Base-by-base conservation (phyloP, 2,888 invertebrate species). In the Platypus cylindrus region DNA sequence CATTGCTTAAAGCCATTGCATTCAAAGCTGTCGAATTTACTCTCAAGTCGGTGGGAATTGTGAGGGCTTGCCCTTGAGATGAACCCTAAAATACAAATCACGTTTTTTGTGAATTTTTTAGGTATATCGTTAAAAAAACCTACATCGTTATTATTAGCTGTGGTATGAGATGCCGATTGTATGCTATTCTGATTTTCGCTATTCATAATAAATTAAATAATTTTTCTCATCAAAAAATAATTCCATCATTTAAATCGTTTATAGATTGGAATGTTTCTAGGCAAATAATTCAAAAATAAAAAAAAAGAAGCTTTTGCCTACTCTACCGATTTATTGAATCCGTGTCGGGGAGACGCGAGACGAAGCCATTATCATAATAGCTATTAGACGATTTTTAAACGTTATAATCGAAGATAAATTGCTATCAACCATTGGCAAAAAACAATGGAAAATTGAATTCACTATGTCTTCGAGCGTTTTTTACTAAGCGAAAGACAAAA, bases 1-100 rank as follows among this genome's bases (percentile, higher is more conserved):
- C 78, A 64, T 73, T 78, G 56, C 75, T 75, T 64, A 78, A 68
- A 54, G 79, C 75, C 52, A 79, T 76, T 36, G 70, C 69, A 58
- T 74, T 74, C 45, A 75, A 66, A 38, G 73, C 73, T 30, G 74
- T 72, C 1, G 73, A 72, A 54, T 74, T 74, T 27, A 74, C 74
- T 52, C 73, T 58, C 29, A 73, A 57, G 56, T 74, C 74, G 5
- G 73, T 73, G 30, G 73, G 72, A 17, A 62, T 57, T 41, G 71
- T 67, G 35, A 71, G 69, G 30, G 71, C 65, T 41, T 66, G 65
- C 40, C 59, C 53, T 39, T 59, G 59, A 29, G 66, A 48, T 51
- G 53, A 46, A 52, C 50, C 54, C 66, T 58, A 45, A 34, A 50
- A 46, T 37, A 23, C 20, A 20, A 20, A 7, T 7, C 20, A 20